A percentile compares a stretch with the other conserved stretches of the same genome.
Conservation (phyloP, 2,888 invertebrate species). For the Synanthedon andrenaeformis region DNA sequence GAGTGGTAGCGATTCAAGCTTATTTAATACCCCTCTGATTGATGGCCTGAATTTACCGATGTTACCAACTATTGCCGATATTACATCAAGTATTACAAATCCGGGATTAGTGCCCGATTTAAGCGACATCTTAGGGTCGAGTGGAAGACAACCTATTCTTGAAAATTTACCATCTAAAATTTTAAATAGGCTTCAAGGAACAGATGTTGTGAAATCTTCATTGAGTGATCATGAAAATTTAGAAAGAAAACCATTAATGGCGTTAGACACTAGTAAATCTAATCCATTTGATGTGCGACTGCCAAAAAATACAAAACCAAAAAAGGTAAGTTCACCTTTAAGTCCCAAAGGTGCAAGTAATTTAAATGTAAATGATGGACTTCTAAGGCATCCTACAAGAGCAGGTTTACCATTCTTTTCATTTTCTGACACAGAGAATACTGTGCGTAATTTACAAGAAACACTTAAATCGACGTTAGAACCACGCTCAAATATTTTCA, state of each 20-base stretch:
- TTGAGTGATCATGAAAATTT: neutral
- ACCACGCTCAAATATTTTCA: slow-evolving; percentile 1
- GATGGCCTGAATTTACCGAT: slow-evolving; percentile 12
- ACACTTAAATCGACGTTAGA: slow-evolving; percentile 25
- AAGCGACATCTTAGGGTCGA: neutral
- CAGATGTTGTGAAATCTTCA: neutral
- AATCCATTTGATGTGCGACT: neutral
- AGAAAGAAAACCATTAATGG: neutral
- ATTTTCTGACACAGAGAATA: slow-evolving; percentile 27
- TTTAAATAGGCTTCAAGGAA: neutral
- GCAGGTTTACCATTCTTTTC: slow-evolving; percentile 5
- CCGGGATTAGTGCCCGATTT: slow-evolving; percentile 5
- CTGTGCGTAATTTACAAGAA: slow-evolving; percentile 29
- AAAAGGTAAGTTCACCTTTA: neutral
- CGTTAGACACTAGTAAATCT: neutral
- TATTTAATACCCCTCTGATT: slow-evolving; percentile 8
- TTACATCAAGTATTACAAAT: slow-evolving; percentile 18
- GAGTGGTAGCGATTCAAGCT: slow-evolving; percentile 5
- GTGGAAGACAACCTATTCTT: neutral
- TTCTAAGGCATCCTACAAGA: neutral
- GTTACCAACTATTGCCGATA: slow-evolving; percentile 23
- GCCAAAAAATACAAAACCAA: neutral
- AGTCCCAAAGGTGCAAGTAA: neutral
- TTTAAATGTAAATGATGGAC: neutral
- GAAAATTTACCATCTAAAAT: neutral